These are phyloP conservation scores for Rapana venosa DNA, from an alignment of 2,888 invertebrate genomes.

Conservation along the genomic window DNA sequence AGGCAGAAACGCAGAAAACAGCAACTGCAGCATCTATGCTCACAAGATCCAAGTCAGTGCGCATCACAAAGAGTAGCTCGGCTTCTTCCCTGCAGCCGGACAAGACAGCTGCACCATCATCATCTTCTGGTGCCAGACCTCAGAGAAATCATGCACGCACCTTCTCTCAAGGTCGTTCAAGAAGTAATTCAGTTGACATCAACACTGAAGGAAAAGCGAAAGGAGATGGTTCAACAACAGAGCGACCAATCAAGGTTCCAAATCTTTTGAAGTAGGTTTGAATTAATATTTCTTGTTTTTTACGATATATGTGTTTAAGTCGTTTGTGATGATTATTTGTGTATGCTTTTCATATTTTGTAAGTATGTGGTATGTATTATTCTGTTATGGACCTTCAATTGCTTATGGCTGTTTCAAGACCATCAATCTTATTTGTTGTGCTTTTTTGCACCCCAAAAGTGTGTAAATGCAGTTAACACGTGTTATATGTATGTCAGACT, in stretches of 20 bases:
- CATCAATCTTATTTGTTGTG: too few species aligned
- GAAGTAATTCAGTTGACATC: constrained; percentile 13
- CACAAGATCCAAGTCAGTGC: constrained; percentile 7
- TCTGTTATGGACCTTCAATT: too few species aligned
- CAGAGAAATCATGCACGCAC: not conserved
- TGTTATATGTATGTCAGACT: too few species aligned
- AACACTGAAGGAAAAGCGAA: not conserved
- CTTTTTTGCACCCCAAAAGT: too few species aligned
- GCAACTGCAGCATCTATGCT: not conserved
- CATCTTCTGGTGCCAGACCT: not conserved
- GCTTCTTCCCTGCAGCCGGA: not conserved
- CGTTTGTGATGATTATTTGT: too few species aligned
- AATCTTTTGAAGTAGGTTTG: constrained; percentile 60
- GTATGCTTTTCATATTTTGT: too few species aligned
- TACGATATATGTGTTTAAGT: too few species aligned
- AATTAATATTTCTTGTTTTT: not conserved
- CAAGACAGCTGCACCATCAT: not conserved
- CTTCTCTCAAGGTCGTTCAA: constrained; percentile 1
- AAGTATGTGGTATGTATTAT: too few species aligned
- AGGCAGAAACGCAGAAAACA: not conserved
- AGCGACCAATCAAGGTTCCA: constrained; percentile 35
- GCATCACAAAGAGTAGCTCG: constrained; percentile 24
- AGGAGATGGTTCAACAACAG: not conserved
- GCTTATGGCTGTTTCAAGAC: too few species aligned
- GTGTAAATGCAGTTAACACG: too few species aligned